A percentile compares a stretch with the other conserved stretches of the same genome.
Evolutionary conservation across 2,113 vertebrate genomes (phyloP).

Genomic region (Gallinago undulata): DNA sequence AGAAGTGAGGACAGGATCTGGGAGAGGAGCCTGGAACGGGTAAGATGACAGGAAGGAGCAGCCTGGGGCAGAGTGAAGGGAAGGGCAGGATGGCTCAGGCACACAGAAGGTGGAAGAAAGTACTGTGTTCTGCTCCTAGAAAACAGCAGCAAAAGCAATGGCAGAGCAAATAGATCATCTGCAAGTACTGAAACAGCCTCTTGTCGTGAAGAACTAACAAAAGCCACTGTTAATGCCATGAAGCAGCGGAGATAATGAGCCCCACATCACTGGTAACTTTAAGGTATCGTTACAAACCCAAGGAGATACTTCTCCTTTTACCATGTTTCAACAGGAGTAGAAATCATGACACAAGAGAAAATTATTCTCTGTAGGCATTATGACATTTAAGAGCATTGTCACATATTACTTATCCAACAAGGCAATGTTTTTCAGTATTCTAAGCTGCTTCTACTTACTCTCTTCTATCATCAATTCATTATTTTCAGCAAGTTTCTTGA

Average conservation of each 20-base stretch:
- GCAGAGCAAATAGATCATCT: background rate
- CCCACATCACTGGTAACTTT: background rate
- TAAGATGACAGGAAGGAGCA: background rate
- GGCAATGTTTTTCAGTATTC: background rate
- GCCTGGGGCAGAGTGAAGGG: background rate
- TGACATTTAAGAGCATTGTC: background rate
- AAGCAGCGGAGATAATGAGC: background rate
- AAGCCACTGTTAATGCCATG: background rate
- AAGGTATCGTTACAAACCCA: background rate
- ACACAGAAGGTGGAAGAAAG: background rate
- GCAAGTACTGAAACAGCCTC: background rate
- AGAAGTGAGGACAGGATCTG: background rate
- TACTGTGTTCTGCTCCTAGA: background rate
- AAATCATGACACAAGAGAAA: background rate
- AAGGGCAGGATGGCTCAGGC: background rate
- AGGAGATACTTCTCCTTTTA: background rate
- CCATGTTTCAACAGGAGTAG: background rate
- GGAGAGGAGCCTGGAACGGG: background rate
- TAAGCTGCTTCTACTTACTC: background rate
- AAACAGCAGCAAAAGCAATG: background rate
- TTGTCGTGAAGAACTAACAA: background rate
- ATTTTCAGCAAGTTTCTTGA: background rate
- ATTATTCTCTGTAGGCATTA: background rate
- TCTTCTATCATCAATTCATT: background rate
- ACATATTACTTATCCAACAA: background rate